Conservation (phyloP, 2,797 vertebrate genomes). For the Hybognathus amarus region DNA sequence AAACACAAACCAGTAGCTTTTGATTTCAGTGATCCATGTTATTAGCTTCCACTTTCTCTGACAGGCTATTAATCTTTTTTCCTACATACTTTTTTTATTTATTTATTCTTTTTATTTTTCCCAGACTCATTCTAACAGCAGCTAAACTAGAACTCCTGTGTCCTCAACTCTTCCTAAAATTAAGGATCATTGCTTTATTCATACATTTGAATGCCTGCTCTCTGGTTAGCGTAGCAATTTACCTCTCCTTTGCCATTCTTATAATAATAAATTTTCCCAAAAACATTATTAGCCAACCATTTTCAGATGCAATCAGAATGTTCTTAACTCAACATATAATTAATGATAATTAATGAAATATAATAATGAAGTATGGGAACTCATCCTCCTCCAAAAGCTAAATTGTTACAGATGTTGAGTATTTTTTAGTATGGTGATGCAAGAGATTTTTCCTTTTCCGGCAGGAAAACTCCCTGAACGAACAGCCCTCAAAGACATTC, state of each 20-base stretch:
- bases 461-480: no score
- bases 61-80: slow-evolving; percentile 78
- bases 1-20: slow-evolving; percentile 71
- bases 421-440: neutral
- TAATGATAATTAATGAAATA: no score
- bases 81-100: slow-evolving; percentile 48
- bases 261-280: neutral
- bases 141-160: slow-evolving; percentile 66
- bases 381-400: neutral
- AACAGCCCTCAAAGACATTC: no score
- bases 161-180: slow-evolving; percentile 70
- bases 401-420: neutral
- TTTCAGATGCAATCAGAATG: neutral
- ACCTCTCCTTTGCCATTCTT: neutral
- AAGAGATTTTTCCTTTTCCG: no score
- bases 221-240: neutral
- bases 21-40: slow-evolving; percentile 80
- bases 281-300: neutral
- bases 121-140: slow-evolving; percentile 58
- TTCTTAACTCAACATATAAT: neutral
- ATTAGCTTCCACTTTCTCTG: slow-evolving; percentile 75
- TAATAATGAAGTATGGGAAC: neutral
- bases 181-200: slow-evolving; percentile 67
- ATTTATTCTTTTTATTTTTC: slow-evolving; percentile 65
- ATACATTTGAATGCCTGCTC: slow-evolving; percentile 65